phyloP scores from a whole-genome alignment of 1,140 invertebrate genomes.

The Campoletis sonorensis region DNA sequence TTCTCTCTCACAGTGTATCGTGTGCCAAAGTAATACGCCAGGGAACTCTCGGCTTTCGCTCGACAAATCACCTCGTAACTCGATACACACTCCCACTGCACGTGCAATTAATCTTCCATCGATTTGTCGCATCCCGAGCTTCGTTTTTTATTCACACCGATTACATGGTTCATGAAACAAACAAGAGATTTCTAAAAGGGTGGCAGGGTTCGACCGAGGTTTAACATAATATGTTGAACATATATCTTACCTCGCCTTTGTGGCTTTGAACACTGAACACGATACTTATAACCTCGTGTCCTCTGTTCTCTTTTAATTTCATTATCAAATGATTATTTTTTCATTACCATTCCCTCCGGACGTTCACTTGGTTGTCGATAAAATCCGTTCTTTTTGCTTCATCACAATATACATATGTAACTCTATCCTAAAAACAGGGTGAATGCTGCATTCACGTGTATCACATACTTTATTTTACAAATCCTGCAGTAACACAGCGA shows the following conservation, averaged over 20 bases:
- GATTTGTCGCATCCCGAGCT: not conserved
- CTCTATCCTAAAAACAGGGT: not conserved
- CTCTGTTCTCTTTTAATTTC: too few relatives aligned
- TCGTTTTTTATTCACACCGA: slow-evolving; percentile 1
- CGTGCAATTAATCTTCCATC: not conserved
- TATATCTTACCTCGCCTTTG: not conserved
- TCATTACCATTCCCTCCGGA: too few relatives aligned
- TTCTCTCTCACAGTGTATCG: slow-evolving; percentile 24
- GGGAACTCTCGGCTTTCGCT: not conserved
- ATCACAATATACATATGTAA: too few relatives aligned
- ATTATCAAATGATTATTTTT: too few relatives aligned
- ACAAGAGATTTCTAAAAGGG: not conserved
- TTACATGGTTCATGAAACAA: not conserved
- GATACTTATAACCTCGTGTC: too few relatives aligned
- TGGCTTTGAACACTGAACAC: too few relatives aligned
- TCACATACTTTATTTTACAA: slow-evolving; percentile 1
- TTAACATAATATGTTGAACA: not conserved
- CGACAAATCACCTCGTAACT: slow-evolving; percentile 2
- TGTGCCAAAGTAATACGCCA: slow-evolving; percentile 9
- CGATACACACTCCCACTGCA: not conserved
- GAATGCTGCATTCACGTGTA: not conserved
- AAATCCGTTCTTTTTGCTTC: not conserved
- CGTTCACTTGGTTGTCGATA: not conserved
- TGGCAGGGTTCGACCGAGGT: not conserved
- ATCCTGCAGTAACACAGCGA: not conserved